Conservation (phyloP, 2,113 vertebrate genomes). For the Leucoraja erinaceus region DNA sequence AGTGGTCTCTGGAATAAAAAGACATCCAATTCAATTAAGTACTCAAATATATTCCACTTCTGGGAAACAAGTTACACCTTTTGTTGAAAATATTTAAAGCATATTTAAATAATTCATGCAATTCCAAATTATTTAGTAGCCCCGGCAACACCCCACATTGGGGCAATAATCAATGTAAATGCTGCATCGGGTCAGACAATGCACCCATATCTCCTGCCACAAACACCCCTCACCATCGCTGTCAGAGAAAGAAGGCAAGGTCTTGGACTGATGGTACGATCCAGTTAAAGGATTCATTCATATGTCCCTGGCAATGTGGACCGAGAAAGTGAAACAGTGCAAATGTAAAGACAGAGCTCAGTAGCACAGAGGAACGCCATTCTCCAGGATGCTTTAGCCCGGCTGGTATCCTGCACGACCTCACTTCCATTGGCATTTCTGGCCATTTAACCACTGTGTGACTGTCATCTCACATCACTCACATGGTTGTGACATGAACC, state of each 20-base stretch:
- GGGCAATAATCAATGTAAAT: not conserved
- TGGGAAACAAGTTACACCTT: not conserved
- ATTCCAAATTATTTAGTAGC: not conserved
- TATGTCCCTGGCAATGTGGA: not conserved
- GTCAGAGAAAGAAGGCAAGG: too few species aligned
- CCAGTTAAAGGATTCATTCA: not conserved
- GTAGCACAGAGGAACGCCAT: not conserved
- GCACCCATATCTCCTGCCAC: not conserved
- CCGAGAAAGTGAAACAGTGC: not conserved
- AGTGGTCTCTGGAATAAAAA: not conserved
- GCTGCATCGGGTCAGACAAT: not conserved
- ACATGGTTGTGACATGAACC: too few species aligned
- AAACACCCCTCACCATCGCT: not conserved
- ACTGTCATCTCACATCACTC: not conserved
- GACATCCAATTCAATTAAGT: not conserved
- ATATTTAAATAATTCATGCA: not conserved
- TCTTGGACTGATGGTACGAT: not conserved
- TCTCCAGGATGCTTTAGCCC: not conserved
- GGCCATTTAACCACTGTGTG: not conserved
- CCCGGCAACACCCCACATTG: not conserved
- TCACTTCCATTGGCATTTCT: not conserved
- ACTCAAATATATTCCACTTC: not conserved
- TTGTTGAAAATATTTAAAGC: not conserved
- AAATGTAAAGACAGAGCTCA: not conserved
- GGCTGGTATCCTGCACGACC: not conserved